Evolutionary conservation across 1,140 invertebrate genomes (phyloP).

Genomic region (Carposina sasakii): DNA sequence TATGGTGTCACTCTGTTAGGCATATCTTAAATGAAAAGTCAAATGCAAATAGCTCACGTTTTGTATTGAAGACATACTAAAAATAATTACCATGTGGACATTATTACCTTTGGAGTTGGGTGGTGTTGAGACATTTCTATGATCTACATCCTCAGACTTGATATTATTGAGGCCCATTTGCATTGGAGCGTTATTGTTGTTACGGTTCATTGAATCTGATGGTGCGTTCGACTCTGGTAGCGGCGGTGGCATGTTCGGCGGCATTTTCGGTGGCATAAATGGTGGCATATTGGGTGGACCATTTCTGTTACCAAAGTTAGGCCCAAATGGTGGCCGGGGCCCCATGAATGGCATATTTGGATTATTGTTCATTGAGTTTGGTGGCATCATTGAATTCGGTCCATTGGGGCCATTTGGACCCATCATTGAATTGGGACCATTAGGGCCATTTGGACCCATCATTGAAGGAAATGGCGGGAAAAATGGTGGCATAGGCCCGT

Average conservation of each 20-base stretch:
- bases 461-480: slow-evolving; percentile 46
- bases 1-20: no score
- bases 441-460: slow-evolving; percentile 52
- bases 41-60: slow-evolving; percentile 1
- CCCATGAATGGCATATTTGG: slow-evolving; percentile 32
- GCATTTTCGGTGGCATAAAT: slow-evolving; percentile 38
- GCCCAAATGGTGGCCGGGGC: slow-evolving; percentile 17
- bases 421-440: slow-evolving; percentile 45
- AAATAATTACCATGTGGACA: background rate
- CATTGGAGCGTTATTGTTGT: no score
- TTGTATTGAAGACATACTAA: background rate
- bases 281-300: slow-evolving; percentile 34
- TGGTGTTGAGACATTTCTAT: slow-evolving; percentile 40
- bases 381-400: slow-evolving; percentile 32
- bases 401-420: background rate
- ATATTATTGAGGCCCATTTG: slow-evolving; percentile 42
- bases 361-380: slow-evolving; percentile 37
- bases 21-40: no score
- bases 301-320: slow-evolving; percentile 14
- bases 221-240: no score
- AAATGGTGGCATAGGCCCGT: slow-evolving; percentile 58
- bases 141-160: slow-evolving; percentile 48
- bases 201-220: no score
- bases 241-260: slow-evolving; percentile 47
- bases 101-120: slow-evolving; percentile 47